Percentiles rank a stretch among this genome's conserved stretches.
These are phyloP conservation scores for Drosophila ochracea DNA, from an alignment of 2,888 invertebrate species.

Conservation along the genomic window DNA sequence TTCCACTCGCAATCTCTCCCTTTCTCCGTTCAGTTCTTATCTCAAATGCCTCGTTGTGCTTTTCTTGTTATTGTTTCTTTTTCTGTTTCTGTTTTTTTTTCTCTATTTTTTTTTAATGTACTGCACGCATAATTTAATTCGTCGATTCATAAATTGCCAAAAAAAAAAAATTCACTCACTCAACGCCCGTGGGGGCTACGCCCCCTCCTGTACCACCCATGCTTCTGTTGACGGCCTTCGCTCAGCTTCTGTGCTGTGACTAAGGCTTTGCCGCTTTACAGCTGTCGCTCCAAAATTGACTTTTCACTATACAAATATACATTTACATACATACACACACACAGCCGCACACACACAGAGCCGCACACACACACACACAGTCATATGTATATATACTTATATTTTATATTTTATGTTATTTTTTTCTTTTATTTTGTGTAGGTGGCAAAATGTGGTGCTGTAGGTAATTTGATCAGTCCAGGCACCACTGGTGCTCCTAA, in stretches of 20 bases:
- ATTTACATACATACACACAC: constrained; percentile 28
- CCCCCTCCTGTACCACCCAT: background rate
- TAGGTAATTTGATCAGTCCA: constrained; percentile 58
- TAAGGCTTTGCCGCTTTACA: constrained; percentile 41
- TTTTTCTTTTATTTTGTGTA: constrained; percentile 2
- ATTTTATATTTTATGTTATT: background rate
- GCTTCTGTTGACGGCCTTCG: background rate
- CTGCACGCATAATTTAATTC: constrained; percentile 80
- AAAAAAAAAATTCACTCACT: constrained; percentile 65
- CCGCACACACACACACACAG: background rate
- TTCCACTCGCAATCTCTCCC: background rate
- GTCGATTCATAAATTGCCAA: constrained; percentile 72
- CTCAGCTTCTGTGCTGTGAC: constrained; percentile 7
- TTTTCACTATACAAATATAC: constrained; percentile 46
- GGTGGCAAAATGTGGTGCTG: constrained; percentile 25
- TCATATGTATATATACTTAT: background rate
- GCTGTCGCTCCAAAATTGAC: constrained; percentile 45
- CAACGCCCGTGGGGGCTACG: constrained; percentile 32
- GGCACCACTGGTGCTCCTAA: constrained; percentile 28
- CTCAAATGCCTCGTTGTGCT: constrained; percentile 7
- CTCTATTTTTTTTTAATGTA: constrained; percentile 59
- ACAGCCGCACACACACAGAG: background rate
- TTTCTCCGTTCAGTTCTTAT: constrained; percentile 10
- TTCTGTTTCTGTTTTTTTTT: constrained; percentile 18
- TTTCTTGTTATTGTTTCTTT: constrained; percentile 12